phyloP scores from a whole-genome alignment of 2,797 vertebrate genomes.

The Anguilla pacifica region DNA sequence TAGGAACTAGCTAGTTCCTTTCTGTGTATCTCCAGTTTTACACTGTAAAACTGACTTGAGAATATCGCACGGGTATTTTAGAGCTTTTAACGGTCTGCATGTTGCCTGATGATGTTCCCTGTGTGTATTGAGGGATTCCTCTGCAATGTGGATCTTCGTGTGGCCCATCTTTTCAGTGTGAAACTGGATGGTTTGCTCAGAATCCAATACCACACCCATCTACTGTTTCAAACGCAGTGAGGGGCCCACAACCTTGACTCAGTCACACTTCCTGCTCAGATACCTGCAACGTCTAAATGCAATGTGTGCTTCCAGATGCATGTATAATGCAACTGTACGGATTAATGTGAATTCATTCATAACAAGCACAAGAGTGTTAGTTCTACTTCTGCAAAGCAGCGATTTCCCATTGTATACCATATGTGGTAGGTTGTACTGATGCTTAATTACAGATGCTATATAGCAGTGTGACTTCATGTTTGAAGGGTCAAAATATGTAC shows the following conservation, averaged over 20 bases:
- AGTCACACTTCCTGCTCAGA: background rate
- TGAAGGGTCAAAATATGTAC: background rate
- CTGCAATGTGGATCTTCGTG: background rate
- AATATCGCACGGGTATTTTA: background rate
- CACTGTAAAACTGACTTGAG: background rate
- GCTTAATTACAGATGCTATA: background rate
- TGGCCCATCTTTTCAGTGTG: background rate
- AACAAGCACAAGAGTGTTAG: too few relatives aligned
- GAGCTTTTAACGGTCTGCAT: background rate
- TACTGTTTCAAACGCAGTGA: background rate
- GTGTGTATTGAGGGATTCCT: background rate
- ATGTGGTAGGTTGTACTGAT: background rate
- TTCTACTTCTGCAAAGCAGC: too few relatives aligned
- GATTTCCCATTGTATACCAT: background rate
- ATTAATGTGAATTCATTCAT: too few relatives aligned
- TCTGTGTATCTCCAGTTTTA: background rate
- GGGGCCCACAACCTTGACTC: background rate
- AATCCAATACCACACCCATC: background rate
- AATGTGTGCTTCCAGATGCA: background rate
- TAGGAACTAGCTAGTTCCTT: constrained; percentile 22
- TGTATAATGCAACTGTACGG: background rate
- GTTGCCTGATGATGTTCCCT: background rate
- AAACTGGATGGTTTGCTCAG: background rate
- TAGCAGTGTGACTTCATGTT: background rate
- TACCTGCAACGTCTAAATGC: background rate